Evolutionary conservation across 1,140 invertebrate species (phyloP), one percentile per base, ranked within the genome.

Genomic region (Drosophila pallidifrons): DNA sequence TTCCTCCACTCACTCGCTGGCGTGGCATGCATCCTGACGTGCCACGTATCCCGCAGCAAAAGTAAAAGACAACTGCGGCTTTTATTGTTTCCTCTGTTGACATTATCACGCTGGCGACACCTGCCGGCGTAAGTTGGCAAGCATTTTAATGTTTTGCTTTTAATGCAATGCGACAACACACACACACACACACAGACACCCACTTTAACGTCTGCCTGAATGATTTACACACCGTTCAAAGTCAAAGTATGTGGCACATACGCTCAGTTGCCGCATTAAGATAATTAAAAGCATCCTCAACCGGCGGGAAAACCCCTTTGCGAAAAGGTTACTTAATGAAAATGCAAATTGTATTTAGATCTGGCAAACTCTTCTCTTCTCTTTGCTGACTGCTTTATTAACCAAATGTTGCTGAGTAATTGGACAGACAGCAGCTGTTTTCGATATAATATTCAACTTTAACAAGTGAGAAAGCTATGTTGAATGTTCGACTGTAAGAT

Each of bases 11-110:
- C 49, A 52, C 49, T 11, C 49, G 28, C 7, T 61, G 59, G 20
- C 32, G 32, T 54, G 15, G 55, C 54, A 32, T 63, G 46, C 66
- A 63, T 80, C 58, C 63, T 68, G 58, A 46, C 57, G 58, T 63
- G 57, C 54, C 61, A 60, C 60, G 47, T 78, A 67, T 71, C 68
- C 65, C 83, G 64, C 68, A 70, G 83, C 85, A 72, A 69, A 75
- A 73, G 67, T 76, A 74, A 83, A 75, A 88, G 80, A 77, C 80
- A 89, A 88, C 77, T 88, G 83, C 77, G 80, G 83, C 83, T 87
- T 87, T 87, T 89, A 87, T 87, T 87, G 83, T 83, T 87, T 87
- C 83, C 83, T 85, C 85, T 87, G 83, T 87, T 87, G 83, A 87
- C 83, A 88, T 83, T 87, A 87, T 89, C 83, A 83, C 77, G 74